Conservation (phyloP, 2,797 vertebrate genomes). For the Centropyge bicolor region DNA sequence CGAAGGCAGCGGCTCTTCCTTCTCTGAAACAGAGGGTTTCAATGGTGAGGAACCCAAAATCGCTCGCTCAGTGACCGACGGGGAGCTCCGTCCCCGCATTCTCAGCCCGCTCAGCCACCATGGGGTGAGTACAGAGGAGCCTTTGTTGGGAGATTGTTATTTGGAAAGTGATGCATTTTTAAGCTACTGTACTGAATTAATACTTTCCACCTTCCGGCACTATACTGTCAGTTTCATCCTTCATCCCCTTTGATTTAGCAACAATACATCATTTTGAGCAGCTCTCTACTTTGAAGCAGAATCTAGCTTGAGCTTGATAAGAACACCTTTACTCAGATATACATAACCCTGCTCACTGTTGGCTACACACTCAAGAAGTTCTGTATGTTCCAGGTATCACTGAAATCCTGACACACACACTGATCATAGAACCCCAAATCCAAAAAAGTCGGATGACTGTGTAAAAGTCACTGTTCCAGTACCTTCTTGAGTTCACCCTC, state of each 20-base stretch:
- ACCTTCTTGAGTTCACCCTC: too few species aligned
- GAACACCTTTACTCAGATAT: not conserved
- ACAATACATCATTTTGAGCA: not conserved
- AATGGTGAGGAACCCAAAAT: constrained; percentile 87
- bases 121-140: constrained; percentile 87
- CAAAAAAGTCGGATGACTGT: too few species aligned
- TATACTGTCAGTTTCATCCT: not conserved
- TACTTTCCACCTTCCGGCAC: not conserved
- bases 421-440: not conserved
- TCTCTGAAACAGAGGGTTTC: constrained; percentile 88
- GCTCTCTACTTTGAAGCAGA: not conserved
- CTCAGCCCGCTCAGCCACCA: constrained; percentile 88
- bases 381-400: not conserved
- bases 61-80: constrained; percentile 92
- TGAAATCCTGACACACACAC: not conserved
- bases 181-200: not conserved
- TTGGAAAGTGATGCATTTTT: not conserved
- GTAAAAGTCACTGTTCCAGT: too few species aligned
- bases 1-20: constrained; percentile 85
- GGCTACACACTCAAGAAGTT: not conserved
- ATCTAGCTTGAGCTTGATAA: not conserved
- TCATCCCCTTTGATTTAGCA: not conserved
- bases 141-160: not conserved
- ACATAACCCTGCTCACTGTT: not conserved
- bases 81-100: constrained; percentile 91